Evolutionary conservation across 2,888 invertebrate genomes (phyloP).

Genomic region (Hypselothyrea guttata): DNA sequence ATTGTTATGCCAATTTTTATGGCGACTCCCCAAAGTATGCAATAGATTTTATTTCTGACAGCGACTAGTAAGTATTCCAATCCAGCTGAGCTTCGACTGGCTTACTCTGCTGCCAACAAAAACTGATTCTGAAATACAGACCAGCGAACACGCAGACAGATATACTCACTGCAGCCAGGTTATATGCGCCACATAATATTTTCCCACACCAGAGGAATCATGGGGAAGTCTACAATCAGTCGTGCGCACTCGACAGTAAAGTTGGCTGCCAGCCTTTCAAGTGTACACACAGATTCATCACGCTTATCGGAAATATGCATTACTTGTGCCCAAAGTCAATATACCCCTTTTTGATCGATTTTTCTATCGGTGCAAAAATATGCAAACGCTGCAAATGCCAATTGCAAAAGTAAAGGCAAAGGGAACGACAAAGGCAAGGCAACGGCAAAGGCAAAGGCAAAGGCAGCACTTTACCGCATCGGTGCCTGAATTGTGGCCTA

Average conservation of each 20-base stretch:
- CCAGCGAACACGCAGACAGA: too few species aligned
- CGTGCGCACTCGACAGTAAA: too few species aligned
- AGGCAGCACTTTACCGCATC: conserved; percentile 16
- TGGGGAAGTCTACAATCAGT: too few species aligned
- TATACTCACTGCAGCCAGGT: neutral
- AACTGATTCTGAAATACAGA: conserved; percentile 14
- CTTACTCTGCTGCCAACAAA: conserved; percentile 19
- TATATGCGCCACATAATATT: too few species aligned
- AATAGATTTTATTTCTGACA: conserved; percentile 8
- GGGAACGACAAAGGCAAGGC: conserved; percentile 1
- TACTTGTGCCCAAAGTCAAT: too few species aligned
- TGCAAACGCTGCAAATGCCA: conserved; percentile 53
- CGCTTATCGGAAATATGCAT: too few species aligned
- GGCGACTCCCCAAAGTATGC: conserved; percentile 6
- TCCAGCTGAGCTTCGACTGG: conserved; percentile 1
- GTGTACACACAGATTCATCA: too few species aligned
- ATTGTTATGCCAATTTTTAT: neutral
- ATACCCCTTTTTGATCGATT: conserved; percentile 10
- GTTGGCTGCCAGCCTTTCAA: too few species aligned
- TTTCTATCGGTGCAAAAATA: conserved; percentile 59
- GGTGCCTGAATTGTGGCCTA: neutral
- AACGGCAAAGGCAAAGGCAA: neutral
- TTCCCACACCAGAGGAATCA: too few species aligned
- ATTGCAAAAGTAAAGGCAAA: neutral
- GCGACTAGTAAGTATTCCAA: neutral